A percentile compares a stretch with the other conserved stretches of the same genome.
Evolutionary conservation across 1,140 invertebrate genomes (phyloP).

Genomic region (Drosophila ficusphila): DNA sequence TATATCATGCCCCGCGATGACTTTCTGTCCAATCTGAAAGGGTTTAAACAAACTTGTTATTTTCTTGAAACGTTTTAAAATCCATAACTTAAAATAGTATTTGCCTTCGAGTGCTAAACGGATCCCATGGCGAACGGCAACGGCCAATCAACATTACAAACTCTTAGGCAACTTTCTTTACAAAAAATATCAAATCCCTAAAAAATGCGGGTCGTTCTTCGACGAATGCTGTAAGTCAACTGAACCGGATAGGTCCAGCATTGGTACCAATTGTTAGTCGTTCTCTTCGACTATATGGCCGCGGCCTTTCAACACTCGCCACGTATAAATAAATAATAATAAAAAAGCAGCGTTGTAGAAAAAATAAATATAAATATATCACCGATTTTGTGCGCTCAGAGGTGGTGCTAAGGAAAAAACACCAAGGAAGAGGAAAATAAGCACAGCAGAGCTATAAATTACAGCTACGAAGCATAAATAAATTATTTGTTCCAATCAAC

Average conservation of each 20-base stretch:
- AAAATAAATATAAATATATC: conserved; percentile 76
- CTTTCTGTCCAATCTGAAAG: conserved; percentile 90
- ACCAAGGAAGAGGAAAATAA: conserved; percentile 23
- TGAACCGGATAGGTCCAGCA: conserved; percentile 63
- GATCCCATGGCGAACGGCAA: conserved; percentile 68
- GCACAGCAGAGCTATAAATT: conserved; percentile 64
- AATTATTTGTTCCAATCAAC: conserved; percentile 37
- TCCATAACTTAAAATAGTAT: conserved; percentile 2
- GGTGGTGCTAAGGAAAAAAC: conserved; percentile 29
- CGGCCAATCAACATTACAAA: conserved; percentile 61
- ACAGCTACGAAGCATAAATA: conserved; percentile 45
- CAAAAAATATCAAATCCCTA: conserved; percentile 7
- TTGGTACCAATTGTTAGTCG: conserved; percentile 57
- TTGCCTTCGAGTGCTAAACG: conserved; percentile 62
- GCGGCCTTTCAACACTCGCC: conserved; percentile 71
- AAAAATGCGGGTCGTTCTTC: conserved; percentile 50
- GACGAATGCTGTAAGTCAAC: conserved; percentile 80
- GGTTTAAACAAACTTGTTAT: conserved; percentile 9
- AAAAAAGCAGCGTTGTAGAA: conserved; percentile 60
- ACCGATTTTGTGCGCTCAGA: conserved; percentile 39
- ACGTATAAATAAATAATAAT: conserved; percentile 77
- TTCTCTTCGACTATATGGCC: conserved; percentile 37
- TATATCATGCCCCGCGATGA: conserved; percentile 94
- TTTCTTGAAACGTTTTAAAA: not conserved
- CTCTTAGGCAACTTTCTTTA: conserved; percentile 9